Conservation (phyloP, 2,888 invertebrate species). For the Andrena praecox region DNA sequence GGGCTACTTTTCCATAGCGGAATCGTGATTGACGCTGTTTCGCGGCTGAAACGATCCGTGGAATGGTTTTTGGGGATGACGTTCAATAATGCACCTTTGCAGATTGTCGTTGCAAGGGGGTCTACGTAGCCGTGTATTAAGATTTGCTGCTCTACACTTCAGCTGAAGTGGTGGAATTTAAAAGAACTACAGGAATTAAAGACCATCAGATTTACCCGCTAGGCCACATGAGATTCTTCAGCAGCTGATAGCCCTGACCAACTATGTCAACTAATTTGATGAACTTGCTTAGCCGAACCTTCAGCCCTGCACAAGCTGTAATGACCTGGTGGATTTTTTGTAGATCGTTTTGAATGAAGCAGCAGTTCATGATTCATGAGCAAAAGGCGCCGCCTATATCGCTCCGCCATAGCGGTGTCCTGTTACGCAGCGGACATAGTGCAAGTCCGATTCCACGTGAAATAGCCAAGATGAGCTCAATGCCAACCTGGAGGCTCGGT, state of each 20-base stretch:
- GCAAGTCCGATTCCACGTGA: slow-evolving; percentile 13
- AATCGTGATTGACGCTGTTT: slow-evolving; percentile 25
- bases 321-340: too few relatives aligned
- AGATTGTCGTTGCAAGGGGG: background rate
- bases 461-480: slow-evolving; percentile 36
- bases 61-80: background rate
- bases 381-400: background rate
- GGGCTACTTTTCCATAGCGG: slow-evolving; percentile 52
- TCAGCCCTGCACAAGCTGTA: too few relatives aligned
- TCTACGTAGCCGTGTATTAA: too few relatives aligned
- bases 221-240: too few relatives aligned
- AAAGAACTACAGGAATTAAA: too few relatives aligned
- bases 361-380: background rate
- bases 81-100: background rate
- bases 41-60: slow-evolving; percentile 10
- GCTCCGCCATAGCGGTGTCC: background rate
- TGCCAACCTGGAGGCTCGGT: slow-evolving; percentile 18
- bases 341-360: too few relatives aligned
- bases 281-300: background rate
- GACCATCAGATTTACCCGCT: too few relatives aligned
- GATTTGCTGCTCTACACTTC: too few relatives aligned
- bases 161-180: too few relatives aligned
- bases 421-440: background rate
- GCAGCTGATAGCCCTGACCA: too few relatives aligned
- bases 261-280: background rate